Conservation (phyloP, 2,113 vertebrate genomes). For the Turdus rufiventris region DNA sequence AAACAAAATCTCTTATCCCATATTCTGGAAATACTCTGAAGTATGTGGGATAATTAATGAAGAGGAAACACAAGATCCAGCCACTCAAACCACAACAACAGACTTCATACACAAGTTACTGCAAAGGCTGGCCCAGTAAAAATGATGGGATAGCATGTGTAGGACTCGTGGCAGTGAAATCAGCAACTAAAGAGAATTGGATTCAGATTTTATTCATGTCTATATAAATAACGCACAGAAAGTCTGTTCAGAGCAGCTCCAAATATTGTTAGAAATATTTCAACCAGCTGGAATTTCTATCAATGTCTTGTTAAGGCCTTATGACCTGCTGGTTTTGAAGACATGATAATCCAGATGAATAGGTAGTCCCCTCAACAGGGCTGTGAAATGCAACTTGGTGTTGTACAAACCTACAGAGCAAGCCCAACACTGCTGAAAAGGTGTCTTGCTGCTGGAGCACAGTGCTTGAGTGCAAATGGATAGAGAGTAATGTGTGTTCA, state of each 20-base stretch:
- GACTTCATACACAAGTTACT: background rate
- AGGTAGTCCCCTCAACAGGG: background rate
- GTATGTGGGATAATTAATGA: background rate
- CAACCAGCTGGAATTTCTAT: background rate
- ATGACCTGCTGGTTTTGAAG: background rate
- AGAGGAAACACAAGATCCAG: background rate
- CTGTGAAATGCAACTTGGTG: background rate
- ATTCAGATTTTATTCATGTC: background rate
- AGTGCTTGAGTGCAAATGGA: accelerated
- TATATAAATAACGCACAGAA: background rate
- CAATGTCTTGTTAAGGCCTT: background rate
- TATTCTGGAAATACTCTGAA: background rate
- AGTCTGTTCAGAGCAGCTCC: background rate
- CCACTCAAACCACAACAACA: background rate
- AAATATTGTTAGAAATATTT: background rate
- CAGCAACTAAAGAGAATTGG: background rate
- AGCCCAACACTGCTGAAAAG: background rate
- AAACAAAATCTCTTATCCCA: background rate
- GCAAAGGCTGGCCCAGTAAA: background rate
- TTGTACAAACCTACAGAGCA: background rate
- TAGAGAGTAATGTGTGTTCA: background rate
- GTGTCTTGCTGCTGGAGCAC: background rate
- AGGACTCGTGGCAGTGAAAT: background rate
- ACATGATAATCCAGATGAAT: background rate
- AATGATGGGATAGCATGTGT: background rate